A percentile compares a stretch with the other conserved stretches of the same genome.
phyloP scores from a whole-genome alignment of 2,797 vertebrate species.

The Tokudaia tokunoshimensis region DNA sequence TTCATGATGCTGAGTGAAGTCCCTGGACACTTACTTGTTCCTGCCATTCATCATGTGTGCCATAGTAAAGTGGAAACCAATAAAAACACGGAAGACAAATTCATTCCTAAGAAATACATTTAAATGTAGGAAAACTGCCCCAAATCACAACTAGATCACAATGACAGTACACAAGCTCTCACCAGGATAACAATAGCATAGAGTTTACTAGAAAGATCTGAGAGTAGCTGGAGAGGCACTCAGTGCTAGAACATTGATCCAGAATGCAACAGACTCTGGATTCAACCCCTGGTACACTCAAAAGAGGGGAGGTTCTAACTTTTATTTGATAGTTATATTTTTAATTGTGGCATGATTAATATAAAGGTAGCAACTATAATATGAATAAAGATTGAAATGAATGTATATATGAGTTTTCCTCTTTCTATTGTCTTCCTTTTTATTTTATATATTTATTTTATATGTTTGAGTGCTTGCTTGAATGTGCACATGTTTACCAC shows the following conservation, averaged over 20 bases:
- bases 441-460: not conserved
- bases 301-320: not conserved
- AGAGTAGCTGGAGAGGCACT: not conserved
- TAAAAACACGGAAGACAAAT: not conserved
- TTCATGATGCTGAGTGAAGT: not conserved
- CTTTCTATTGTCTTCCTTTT: not conserved
- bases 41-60: not conserved
- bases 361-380: not conserved
- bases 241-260: not conserved
- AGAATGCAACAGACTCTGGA: not conserved
- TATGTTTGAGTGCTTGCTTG: not conserved
- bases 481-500: not conserved
- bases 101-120: not conserved
- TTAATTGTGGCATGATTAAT: not conserved
- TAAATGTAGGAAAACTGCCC: not conserved
- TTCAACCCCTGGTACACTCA: too few species aligned
- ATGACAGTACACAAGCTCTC: not conserved
- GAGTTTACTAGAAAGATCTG: not conserved
- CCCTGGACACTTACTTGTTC: not conserved
- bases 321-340: not conserved
- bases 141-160: not conserved
- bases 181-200: too few species aligned
- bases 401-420: not conserved
- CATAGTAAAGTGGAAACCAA: not conserved
- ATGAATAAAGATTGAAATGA: not conserved